A percentile compares a stretch with the other conserved stretches of the same genome.
Evolutionary conservation across 1,140 invertebrate species (phyloP).

Genomic region (Musca domestica): DNA sequence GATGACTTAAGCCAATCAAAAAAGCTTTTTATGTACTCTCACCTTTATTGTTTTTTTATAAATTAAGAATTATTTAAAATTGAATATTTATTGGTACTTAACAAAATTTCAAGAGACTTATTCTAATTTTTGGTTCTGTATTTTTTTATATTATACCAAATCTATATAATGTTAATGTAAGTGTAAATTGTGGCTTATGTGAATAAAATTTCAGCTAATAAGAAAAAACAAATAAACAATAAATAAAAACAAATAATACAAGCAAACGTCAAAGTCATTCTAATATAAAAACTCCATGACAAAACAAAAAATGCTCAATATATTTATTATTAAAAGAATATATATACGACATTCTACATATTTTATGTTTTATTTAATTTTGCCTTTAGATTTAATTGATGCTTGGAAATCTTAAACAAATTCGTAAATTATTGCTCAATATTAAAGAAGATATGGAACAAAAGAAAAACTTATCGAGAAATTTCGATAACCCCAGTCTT

Average conservation of each 20-base stretch:
- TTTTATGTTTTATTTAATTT: too few relatives aligned
- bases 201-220: slow-evolving; percentile 22
- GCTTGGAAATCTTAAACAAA: too few relatives aligned
- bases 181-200: slow-evolving; percentile 29
- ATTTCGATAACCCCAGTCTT: too few relatives aligned
- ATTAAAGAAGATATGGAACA: too few relatives aligned
- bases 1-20: too few relatives aligned
- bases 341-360: neutral
- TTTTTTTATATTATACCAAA: neutral
- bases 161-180: slow-evolving; percentile 14
- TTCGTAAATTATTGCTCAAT: too few relatives aligned
- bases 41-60: too few relatives aligned
- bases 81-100: slow-evolving; percentile 4
- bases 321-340: neutral
- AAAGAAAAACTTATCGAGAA: too few relatives aligned
- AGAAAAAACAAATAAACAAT: slow-evolving; percentile 5
- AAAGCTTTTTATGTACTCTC: too few relatives aligned
- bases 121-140: neutral
- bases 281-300: slow-evolving; percentile 14
- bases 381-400: too few relatives aligned
- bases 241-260: slow-evolving; percentile 18
- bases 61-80: too few relatives aligned
- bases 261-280: neutral
- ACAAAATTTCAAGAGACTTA: slow-evolving; percentile 10
- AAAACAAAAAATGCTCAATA: slow-evolving; percentile 21